Base-by-base conservation (phyloP, 2,113 vertebrate species). In the Accipiter cooperii region DNA sequence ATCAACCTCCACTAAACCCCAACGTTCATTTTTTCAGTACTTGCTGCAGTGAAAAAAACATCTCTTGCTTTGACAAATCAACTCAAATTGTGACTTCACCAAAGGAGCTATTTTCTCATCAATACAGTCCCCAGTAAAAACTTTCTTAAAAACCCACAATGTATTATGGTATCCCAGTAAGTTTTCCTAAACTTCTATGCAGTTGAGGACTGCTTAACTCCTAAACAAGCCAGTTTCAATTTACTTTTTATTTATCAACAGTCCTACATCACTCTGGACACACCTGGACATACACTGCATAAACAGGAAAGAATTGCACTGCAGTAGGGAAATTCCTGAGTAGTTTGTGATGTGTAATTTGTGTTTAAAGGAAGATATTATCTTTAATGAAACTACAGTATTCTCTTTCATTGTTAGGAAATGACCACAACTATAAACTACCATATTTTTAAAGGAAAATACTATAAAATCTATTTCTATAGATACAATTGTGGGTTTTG, bases 101-200 rank as follows among this genome's bases (percentile, higher is more conserved):
- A 38, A 42, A 73, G 44, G 7, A 84, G 6, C 1, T 46, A 12
- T 73, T 87, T 91, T 63, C 36, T 55, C 10, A 51, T 64, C 28
- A 77, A 33, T 38, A 36, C 8, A 69, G 5, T 26, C 5, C 26
- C 5, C 3, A 60, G 5, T 4, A 9, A 71, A 64, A 11, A 61
- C 0, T 6, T 0, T 0, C 49, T 6, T 9, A 13, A 73, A 57
- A 57, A 61, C 29, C 1, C 2, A 3, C 12, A 57, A 21, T 17
- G 1, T 42, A 12, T 18, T 47, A 44, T 31, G 14, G 9, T 68
- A 10, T 68, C 11, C 29, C 4, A 25, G 3, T 3, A 55, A 36
- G 5, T 38, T 76, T 83, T 55, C 6, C 26, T 46, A 42, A 26
- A 2, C 47, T 77, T 80, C 69, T 57, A 2, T 69, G 42, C 13